Evolutionary conservation across 2,888 invertebrate genomes (phyloP), one percentile per base, ranked within the genome.

Genomic region (Parascotia fuliginaria): DNA sequence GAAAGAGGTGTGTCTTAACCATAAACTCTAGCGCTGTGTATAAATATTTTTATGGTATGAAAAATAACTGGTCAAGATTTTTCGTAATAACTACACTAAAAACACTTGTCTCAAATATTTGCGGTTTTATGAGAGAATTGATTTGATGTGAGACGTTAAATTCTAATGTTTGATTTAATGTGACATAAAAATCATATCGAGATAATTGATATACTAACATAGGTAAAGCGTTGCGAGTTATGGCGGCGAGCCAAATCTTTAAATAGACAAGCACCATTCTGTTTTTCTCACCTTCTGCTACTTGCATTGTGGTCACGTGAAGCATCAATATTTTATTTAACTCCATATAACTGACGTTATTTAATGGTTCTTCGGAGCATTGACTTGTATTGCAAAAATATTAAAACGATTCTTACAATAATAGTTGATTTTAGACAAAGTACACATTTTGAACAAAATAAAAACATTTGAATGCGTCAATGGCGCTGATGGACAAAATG

Each of bases 281-380:
- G 84, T 81, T 82, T 79, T 81, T 83, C 81, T 78, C 86, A 86
- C 87, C 87, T 87, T 79, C 79, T 73, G 73, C 73, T 64, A 71
- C 75, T 69, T 79, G 78, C 72, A 84, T 79, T 82, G 81, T 82
- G 85, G 79, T 87, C 88, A 87, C 80, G 85, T 86, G 87, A 43
- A 60, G 52, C 52, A 60, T 60, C 45, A 56, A 63, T 55, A 60
- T 60, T 65, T 69, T 66, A 63, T 70, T 61, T 49, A 52, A 59
- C 50, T 40, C 42, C 55, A 53, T 61, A 60, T 52, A 59, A 62
- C 61, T 54, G 47, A 44, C 62, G 55, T 60, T 34, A n/a, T n/a
- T n/a, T n/a, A n/a, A n/a, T n/a, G n/a, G n/a, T n/a, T n/a, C n/a
- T n/a, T n/a, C n/a, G n/a, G n/a, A n/a, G n/a, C n/a, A n/a, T n/a